phyloP scores from a whole-genome alignment of 2,797 vertebrate species.

The Bufotes viridis region DNA sequence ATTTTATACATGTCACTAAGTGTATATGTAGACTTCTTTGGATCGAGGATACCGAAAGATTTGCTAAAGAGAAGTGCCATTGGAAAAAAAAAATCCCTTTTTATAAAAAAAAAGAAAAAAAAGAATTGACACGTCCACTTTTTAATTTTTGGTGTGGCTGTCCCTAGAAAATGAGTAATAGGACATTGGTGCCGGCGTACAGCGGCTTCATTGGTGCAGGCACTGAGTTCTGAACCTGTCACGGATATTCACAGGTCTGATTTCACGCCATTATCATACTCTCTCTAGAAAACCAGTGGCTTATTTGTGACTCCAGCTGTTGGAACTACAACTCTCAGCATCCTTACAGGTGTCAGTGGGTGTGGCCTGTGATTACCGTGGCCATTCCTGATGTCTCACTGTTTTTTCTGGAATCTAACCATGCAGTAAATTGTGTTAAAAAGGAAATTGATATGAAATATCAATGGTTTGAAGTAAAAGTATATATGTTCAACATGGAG shows the following conservation, averaged over 20 bases:
- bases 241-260: background rate
- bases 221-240: conserved; percentile 19
- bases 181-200: background rate
- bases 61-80: conserved; percentile 28
- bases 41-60: background rate
- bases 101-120: background rate
- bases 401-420: conserved; percentile 21
- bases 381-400: background rate
- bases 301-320: conserved; percentile 14
- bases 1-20: conserved; percentile 1
- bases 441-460: conserved; percentile 43
- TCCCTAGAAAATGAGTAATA: background rate
- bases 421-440: conserved; percentile 47
- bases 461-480: conserved; percentile 52
- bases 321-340: conserved; percentile 20
- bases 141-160: background rate
- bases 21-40: background rate
- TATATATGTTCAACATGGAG: conserved; percentile 39
- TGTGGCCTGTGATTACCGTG: background rate
- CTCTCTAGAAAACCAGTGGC: background rate
- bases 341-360: background rate
- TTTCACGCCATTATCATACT: background rate
- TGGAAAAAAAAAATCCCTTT: background rate
- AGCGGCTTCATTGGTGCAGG: conserved; percentile 6
- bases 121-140: background rate